Conservation (phyloP, 2,113 vertebrate genomes). For the Megaceryle torquata region DNA sequence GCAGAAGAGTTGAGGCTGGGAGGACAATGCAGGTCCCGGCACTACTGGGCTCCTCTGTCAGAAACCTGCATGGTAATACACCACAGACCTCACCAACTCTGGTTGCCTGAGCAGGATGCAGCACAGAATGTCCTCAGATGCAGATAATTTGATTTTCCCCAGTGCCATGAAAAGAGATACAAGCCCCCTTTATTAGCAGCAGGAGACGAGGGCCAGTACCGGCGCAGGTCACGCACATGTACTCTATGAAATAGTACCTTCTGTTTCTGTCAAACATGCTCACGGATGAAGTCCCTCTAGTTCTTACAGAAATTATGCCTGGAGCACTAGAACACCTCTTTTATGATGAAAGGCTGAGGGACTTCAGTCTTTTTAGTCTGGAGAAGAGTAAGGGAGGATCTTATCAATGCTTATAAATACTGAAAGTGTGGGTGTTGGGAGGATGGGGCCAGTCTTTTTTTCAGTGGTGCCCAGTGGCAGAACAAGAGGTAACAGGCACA, state of each 20-base stretch:
- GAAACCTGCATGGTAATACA: not conserved
- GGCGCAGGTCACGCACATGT: not conserved
- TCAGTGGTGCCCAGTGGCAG: no score
- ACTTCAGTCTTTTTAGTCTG: no score
- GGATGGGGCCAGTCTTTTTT: no score
- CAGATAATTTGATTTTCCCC: not conserved
- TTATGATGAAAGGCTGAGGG: no score
- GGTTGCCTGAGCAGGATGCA: not conserved
- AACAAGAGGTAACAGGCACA: no score
- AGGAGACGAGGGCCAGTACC: fast-evolving
- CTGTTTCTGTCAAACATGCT: not conserved
- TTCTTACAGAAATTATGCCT: not conserved
- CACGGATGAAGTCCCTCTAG: not conserved
- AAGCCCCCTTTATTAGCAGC: not conserved
- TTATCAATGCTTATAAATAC: no score
- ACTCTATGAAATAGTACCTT: not conserved
- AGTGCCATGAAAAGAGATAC: not conserved
- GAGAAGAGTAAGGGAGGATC: no score
- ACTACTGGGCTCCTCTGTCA: not conserved
- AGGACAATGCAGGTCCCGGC: not conserved
- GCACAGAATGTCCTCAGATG: not conserved
- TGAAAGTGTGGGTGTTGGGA: no score
- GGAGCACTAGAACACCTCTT: no score
- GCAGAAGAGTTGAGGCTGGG: not conserved
- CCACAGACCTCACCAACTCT: fast-evolving